These are phyloP conservation scores for Thumatha senex DNA, from an alignment of 2,888 invertebrate genomes.

Conservation along the genomic window DNA sequence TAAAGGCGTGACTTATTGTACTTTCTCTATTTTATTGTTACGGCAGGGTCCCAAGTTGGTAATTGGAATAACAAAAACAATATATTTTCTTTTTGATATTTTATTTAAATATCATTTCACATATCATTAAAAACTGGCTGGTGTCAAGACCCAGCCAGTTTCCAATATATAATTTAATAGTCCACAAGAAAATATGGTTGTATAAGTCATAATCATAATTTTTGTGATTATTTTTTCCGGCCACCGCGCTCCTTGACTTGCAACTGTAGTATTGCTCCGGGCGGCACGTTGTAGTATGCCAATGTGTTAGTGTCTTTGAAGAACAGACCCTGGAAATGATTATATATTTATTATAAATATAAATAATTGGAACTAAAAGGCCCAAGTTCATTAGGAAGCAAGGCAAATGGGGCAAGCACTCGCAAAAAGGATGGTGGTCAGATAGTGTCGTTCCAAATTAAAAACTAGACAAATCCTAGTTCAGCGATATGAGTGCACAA, in stretches of 20 bases:
- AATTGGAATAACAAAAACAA: neutral
- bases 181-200: neutral
- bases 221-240: conserved; percentile 91
- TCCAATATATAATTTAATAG: neutral
- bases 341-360: neutral
- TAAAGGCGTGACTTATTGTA: no score
- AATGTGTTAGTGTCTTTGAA: conserved; percentile 98
- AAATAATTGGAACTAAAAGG: no score
- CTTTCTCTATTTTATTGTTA: no score
- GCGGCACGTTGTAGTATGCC: conserved; percentile 97
- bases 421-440: no score
- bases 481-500: no score
- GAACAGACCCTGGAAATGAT: conserved; percentile 92
- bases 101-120: neutral
- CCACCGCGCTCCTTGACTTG: conserved; percentile 99
- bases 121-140: neutral
- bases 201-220: neutral
- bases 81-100: neutral
- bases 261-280: conserved; percentile 92
- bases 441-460: no score
- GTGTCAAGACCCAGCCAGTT: no score
- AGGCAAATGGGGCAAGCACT: no score
- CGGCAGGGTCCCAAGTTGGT: no score
- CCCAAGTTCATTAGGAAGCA: no score
- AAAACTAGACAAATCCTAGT: no score